Conservation (phyloP, 2,797 vertebrate species). For the Huso huso region DNA sequence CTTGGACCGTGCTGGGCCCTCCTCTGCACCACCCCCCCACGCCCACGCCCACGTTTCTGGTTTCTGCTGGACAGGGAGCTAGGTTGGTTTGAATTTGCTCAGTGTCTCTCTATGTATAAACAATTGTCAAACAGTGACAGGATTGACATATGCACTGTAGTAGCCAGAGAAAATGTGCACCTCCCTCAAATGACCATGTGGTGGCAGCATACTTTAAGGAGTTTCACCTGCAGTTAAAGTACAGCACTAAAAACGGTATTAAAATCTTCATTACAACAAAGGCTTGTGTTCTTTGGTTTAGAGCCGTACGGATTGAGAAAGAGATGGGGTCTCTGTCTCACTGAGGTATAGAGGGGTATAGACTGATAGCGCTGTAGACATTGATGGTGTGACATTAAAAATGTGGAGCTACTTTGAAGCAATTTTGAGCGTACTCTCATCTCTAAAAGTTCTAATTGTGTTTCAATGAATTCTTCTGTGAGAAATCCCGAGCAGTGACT, state of each 20-base stretch:
- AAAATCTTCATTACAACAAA: background rate
- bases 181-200: background rate
- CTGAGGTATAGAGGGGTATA: too few relatives aligned
- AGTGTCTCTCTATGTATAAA: too few relatives aligned
- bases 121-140: too few relatives aligned
- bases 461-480: slow-evolving; percentile 54
- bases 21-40: background rate
- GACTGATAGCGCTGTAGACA: too few relatives aligned
- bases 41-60: background rate
- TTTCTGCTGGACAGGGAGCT: too few relatives aligned
- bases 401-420: slow-evolving; percentile 62
- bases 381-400: slow-evolving; percentile 44
- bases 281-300: too few relatives aligned
- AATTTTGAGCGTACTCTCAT: slow-evolving; percentile 50
- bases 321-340: too few relatives aligned
- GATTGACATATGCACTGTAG: too few relatives aligned
- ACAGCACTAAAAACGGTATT: background rate
- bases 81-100: too few relatives aligned
- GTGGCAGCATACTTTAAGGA: background rate
- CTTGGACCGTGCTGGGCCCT: slow-evolving; percentile 1
- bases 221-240: background rate
- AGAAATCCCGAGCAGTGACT: slow-evolving; percentile 10
- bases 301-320: too few relatives aligned
- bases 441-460: slow-evolving; percentile 51
- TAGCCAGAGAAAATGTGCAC: too few relatives aligned